Conservation (phyloP, 1,140 invertebrate species). For the Planococcus citri region DNA sequence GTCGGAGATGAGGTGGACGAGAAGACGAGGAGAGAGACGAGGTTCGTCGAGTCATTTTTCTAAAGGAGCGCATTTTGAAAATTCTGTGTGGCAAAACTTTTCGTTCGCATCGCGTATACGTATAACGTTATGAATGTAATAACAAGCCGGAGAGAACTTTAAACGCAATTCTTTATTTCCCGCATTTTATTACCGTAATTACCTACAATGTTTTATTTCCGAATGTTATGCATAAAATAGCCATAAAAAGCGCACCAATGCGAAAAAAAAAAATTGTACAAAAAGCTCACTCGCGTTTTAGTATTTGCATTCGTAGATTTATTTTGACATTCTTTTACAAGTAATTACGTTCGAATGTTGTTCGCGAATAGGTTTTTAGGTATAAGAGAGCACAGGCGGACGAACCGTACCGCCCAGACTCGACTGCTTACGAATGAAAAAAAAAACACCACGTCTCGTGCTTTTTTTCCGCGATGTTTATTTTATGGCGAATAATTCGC, state of each 20-base stretch:
- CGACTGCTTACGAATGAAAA: not conserved
- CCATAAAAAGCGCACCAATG: not conserved
- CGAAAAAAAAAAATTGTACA: not conserved
- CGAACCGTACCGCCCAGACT: too few species aligned
- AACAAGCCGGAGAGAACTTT: not conserved
- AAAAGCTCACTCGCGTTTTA: not conserved
- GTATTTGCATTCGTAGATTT: conserved; percentile 7
- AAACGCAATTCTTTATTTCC: conserved; percentile 7
- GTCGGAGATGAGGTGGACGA: too few species aligned
- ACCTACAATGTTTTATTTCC: conserved; percentile 7
- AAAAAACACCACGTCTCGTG: not conserved
- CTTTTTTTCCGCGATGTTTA: not conserved
- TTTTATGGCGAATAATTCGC: conserved; percentile 6
- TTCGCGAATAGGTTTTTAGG: not conserved
- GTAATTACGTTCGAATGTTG: not conserved
- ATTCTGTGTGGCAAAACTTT: not conserved
- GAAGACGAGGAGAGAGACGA: not conserved
- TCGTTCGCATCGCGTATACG: too few species aligned
- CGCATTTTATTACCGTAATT: conserved; percentile 2
- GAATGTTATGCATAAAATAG: conserved; percentile 7
- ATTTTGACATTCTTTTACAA: conserved; percentile 8
- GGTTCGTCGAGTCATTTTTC: not conserved
- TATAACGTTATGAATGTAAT: conserved; percentile 3
- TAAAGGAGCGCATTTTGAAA: not conserved
- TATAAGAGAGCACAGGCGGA: too few species aligned